These are phyloP conservation scores for Astyanax mexicanus DNA, from an alignment of 2,797 vertebrate genomes.

Conservation along the genomic window DNA sequence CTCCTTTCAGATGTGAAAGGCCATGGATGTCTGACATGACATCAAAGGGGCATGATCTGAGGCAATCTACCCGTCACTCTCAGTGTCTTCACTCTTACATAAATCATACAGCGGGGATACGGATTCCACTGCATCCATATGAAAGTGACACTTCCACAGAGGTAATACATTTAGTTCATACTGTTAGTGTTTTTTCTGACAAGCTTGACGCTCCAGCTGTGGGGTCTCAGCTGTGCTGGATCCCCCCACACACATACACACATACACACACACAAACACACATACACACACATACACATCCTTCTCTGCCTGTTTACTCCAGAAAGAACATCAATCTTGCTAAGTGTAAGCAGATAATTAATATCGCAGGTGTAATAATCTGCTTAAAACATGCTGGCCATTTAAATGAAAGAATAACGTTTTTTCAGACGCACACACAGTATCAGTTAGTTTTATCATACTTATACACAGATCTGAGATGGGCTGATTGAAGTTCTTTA, in stretches of 20 bases:
- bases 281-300: neutral
- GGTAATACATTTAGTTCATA: constrained; percentile 42
- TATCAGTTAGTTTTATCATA: too few species aligned
- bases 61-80: constrained; percentile 38
- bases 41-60: constrained; percentile 56
- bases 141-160: constrained; percentile 19
- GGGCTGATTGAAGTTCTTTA: too few species aligned
- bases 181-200: constrained; percentile 28
- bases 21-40: constrained; percentile 52
- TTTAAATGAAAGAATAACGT: too few species aligned
- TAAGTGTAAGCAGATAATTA: constrained; percentile 15
- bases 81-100: constrained; percentile 32
- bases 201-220: constrained; percentile 44
- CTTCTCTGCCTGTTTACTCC: constrained; percentile 32
- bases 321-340: constrained; percentile 17
- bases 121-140: constrained; percentile 39
- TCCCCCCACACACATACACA: neutral
- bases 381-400: neutral
- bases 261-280: neutral
- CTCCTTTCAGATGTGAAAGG: constrained; percentile 44
- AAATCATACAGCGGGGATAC: constrained; percentile 45
- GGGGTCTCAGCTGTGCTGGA: constrained; percentile 39
- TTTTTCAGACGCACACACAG: too few species aligned
- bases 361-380: constrained; percentile 29
- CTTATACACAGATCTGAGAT: too few species aligned